Evolutionary conservation across 64 coral and sea anemone genomes (phyloP).

Genomic region (Anthopleura sola): DNA sequence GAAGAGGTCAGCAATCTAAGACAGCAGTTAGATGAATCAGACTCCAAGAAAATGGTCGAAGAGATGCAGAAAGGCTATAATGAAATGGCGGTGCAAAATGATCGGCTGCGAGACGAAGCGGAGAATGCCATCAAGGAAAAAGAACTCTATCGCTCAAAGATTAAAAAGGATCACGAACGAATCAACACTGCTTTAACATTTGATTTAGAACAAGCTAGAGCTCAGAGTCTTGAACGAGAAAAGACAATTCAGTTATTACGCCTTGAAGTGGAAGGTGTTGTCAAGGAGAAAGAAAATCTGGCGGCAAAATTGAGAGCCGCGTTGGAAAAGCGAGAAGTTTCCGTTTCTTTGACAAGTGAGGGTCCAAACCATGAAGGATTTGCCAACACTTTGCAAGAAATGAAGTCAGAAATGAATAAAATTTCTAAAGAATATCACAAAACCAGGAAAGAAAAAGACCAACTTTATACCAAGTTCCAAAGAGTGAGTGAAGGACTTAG

Average conservation of each 20-base stretch:
- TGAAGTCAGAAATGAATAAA: constrained; percentile 72
- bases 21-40: neutral
- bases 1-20: neutral
- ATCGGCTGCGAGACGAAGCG: constrained; percentile 20
- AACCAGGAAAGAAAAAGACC: constrained; percentile 71
- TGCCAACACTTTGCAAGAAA: constrained; percentile 58
- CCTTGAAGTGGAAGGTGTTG: constrained; percentile 58
- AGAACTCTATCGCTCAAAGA: constrained; percentile 53
- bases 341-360: constrained; percentile 11
- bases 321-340: neutral
- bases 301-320: constrained; percentile 43
- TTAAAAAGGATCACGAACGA: constrained; percentile 79
- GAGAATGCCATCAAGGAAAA: constrained; percentile 60
- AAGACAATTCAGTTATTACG: constrained; percentile 70
- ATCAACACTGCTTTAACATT: constrained; percentile 54
- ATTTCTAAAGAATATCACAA: constrained; percentile 65
- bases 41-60: neutral
- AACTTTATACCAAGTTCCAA: constrained; percentile 64
- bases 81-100: constrained; percentile 24
- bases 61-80: constrained; percentile 39
- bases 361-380: constrained; percentile 49
- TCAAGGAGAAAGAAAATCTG: constrained; percentile 72
- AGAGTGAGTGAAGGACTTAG: constrained; percentile 49
- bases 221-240: constrained; percentile 66
- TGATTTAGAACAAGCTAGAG: constrained; percentile 60